A percentile compares a stretch with the other conserved stretches of the same genome.
Evolutionary conservation across 2,113 vertebrate genomes (phyloP).

Genomic region (Ictalurus punctatus): DNA sequence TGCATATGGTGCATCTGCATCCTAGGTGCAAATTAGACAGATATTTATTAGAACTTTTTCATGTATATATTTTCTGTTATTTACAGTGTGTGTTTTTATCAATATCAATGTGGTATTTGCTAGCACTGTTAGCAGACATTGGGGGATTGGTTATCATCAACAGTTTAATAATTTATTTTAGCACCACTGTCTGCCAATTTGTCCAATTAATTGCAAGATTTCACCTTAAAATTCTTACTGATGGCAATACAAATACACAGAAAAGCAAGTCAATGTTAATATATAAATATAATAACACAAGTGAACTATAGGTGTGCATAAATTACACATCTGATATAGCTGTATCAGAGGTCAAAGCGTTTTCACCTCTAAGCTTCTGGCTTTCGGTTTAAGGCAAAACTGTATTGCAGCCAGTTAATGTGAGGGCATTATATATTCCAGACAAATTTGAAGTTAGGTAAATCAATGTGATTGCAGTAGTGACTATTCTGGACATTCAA

Average conservation of each 20-base stretch:
- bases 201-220: background rate
- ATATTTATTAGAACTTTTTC: background rate
- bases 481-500: background rate
- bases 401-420: background rate
- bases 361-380: background rate
- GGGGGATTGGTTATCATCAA: too few species aligned
- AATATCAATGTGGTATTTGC: too few species aligned
- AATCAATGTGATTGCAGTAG: background rate
- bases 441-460: background rate
- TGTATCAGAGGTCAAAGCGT: background rate
- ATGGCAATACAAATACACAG: background rate
- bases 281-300: background rate
- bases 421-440: background rate
- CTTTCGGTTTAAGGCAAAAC: background rate
- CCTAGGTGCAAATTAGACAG: too few species aligned
- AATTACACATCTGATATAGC: background rate
- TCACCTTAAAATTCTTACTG: background rate
- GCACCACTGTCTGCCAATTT: background rate
- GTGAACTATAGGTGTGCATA: background rate
- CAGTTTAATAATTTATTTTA: too few species aligned
- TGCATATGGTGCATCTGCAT: background rate
- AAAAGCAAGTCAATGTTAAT: background rate
- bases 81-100: too few species aligned
- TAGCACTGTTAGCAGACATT: too few species aligned
- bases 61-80: conserved; percentile 8